These are phyloP conservation scores for Bilobella aurantiaca DNA, from an alignment of 1,140 invertebrate genomes.

Conservation along the genomic window DNA sequence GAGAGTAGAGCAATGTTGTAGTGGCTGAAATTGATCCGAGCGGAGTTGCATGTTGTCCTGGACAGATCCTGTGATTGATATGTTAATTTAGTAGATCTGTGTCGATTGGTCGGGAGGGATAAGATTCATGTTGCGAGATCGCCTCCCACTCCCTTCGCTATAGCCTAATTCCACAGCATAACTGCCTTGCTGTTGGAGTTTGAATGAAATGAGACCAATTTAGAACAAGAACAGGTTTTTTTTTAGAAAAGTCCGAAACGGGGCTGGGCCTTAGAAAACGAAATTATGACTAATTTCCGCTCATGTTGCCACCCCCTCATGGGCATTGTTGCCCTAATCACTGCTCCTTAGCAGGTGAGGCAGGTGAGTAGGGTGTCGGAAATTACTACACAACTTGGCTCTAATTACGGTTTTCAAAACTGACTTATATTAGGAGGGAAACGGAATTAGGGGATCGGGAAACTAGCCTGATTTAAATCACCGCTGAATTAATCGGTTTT, in stretches of 20 bases:
- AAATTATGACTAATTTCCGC: slow-evolving; percentile 5
- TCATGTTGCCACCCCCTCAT: neutral
- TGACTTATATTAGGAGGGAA: too few species aligned
- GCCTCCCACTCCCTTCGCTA: neutral
- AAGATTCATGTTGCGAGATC: too few species aligned
- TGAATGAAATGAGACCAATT: too few species aligned
- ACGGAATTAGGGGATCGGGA: too few species aligned
- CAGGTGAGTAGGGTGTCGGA: neutral
- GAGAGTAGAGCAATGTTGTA: too few species aligned
- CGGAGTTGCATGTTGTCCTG: neutral
- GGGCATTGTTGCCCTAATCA: neutral
- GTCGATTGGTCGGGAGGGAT: slow-evolving; percentile 2
- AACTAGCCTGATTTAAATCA: too few species aligned
- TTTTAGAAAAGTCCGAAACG: too few species aligned
- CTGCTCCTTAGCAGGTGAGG: neutral
- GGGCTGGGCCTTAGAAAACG: neutral
- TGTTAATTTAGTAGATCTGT: neutral
- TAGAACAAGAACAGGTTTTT: too few species aligned
- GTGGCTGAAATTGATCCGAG: neutral
- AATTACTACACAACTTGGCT: neutral
- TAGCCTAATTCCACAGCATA: neutral
- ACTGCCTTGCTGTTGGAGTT: too few species aligned
- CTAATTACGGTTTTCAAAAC: too few species aligned
- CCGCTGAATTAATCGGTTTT: too few species aligned
- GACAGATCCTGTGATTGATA: slow-evolving; percentile 3